Evolutionary conservation across 2,797 vertebrate species (phyloP).

Genomic region (Leptatherina wallacei): DNA sequence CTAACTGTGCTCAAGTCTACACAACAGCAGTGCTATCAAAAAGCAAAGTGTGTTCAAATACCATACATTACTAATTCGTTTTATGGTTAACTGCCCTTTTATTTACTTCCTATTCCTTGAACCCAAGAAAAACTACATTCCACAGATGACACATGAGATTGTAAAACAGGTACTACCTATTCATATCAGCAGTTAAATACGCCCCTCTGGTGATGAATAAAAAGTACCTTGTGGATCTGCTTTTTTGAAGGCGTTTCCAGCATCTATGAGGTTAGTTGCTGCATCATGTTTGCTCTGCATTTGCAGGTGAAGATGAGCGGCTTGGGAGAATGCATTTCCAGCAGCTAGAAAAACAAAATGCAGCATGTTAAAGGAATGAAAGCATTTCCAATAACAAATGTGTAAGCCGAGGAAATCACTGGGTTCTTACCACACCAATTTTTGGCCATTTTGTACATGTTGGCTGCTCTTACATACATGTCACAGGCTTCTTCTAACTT

Average conservation of each 20-base stretch:
- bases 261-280: conserved; percentile 92
- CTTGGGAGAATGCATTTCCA: conserved; percentile 92
- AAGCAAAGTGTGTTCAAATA: not conserved
- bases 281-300: conserved; percentile 96
- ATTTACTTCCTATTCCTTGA: not conserved
- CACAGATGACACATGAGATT: not conserved
- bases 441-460: conserved; percentile 98
- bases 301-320: conserved; percentile 90
- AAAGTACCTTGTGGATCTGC: conserved; percentile 91
- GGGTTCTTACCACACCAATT: conserved; percentile 91
- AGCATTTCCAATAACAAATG: not conserved
- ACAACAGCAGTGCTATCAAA: not conserved
- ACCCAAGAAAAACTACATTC: not conserved
- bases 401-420: not conserved
- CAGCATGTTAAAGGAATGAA: not conserved
- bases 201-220: not conserved
- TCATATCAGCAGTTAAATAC: not conserved
- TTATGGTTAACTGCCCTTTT: not conserved
- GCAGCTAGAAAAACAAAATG: conserved; percentile 83
- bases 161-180: not conserved
- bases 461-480: conserved; percentile 91
- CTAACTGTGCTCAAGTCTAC: too few relatives aligned
- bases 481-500: conserved; percentile 94
- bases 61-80: not conserved
- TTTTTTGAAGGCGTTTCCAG: conserved; percentile 95